Evolutionary conservation across 2,888 invertebrate genomes (phyloP).

Genomic region (Pammene aurita): DNA sequence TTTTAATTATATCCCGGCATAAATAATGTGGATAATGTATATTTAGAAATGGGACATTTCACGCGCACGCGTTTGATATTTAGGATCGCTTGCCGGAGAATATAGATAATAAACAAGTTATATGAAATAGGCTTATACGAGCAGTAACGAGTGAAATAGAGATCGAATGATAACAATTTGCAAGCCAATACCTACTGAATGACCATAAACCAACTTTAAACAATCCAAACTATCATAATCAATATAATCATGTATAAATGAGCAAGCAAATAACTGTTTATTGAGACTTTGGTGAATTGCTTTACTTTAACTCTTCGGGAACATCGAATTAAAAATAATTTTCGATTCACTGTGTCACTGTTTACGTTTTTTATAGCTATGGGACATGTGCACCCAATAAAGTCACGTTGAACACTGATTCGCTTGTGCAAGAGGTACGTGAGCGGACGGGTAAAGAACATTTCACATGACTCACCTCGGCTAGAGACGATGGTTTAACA

Average conservation of each 20-base stretch:
- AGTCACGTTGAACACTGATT: conserved; percentile 58
- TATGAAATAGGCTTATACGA: background rate
- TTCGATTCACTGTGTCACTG: conserved; percentile 34
- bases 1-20: conserved; percentile 25
- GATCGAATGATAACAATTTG: conserved; percentile 25
- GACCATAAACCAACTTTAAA: background rate
- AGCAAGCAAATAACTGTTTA: background rate
- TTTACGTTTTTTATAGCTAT: conserved; percentile 30
- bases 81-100: conserved; percentile 16
- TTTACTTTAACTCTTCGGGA: too few relatives aligned
- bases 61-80: conserved; percentile 20
- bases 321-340: conserved; percentile 4
- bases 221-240: background rate
- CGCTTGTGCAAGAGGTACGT: conserved; percentile 38
- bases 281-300: background rate
- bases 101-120: background rate
- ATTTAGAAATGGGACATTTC: conserved; percentile 42
- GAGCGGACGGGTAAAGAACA: conserved; percentile 42
- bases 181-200: background rate
- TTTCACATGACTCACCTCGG: conserved; percentile 43
- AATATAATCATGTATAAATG: too few relatives aligned
- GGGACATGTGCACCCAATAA: conserved; percentile 50
- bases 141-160: conserved; percentile 5
- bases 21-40: conserved; percentile 34
- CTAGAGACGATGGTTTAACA: conserved; percentile 10